These are phyloP conservation scores for Benitochromis conjunctus DNA, from an alignment of 2,113 vertebrate species.

Conservation along the genomic window DNA sequence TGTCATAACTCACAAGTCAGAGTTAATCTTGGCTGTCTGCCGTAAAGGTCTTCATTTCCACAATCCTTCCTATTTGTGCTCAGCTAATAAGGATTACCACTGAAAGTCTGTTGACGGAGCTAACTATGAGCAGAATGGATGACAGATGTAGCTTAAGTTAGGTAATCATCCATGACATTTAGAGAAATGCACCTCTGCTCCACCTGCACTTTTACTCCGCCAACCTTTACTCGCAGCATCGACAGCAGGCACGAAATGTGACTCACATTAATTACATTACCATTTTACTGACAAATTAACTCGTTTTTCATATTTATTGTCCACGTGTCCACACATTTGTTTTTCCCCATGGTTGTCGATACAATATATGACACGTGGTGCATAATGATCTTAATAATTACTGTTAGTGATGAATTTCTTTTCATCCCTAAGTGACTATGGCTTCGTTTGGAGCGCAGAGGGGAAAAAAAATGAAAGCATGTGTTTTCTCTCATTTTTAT, in stretches of 20 bases:
- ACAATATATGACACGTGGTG: background rate
- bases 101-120: slow-evolving; percentile 17
- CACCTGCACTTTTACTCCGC: background rate
- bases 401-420: background rate
- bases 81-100: slow-evolving; percentile 30
- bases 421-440: background rate
- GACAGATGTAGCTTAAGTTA: slow-evolving; percentile 40
- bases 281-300: background rate
- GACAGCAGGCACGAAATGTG: background rate
- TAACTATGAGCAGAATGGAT: slow-evolving; percentile 34
- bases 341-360: background rate
- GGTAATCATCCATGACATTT: slow-evolving; percentile 49
- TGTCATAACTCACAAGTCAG: background rate
- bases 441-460: background rate
- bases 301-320: background rate
- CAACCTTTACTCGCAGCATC: background rate
- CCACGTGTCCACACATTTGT: background rate
- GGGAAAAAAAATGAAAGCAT: background rate
- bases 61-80: slow-evolving; percentile 17
- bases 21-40: slow-evolving; percentile 14
- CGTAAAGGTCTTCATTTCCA: slow-evolving; percentile 9
- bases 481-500: slow-evolving; percentile 28
- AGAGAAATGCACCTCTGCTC: slow-evolving; percentile 9
- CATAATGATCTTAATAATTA: background rate
- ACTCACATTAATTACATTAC: background rate